These are phyloP conservation scores for Sternotherus odoratus DNA, from an alignment of 2,797 vertebrate genomes.

Conservation along the genomic window DNA sequence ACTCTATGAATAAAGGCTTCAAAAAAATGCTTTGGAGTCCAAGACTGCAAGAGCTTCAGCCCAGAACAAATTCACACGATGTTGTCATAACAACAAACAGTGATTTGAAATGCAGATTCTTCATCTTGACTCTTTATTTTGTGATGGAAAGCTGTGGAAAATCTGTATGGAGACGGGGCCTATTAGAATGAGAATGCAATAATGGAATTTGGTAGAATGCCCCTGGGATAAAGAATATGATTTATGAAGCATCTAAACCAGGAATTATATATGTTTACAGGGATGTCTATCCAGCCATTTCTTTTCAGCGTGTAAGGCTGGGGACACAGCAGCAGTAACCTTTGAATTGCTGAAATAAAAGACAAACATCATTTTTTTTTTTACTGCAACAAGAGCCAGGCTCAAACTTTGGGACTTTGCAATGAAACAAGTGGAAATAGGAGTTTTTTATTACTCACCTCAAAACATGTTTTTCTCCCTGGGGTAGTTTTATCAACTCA, in stretches of 20 bases:
- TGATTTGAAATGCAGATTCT: constrained; percentile 81
- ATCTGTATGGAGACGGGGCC: constrained; percentile 48
- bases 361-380: background rate
- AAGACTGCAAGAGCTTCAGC: constrained; percentile 37
- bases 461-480: background rate
- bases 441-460: background rate
- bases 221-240: constrained; percentile 58
- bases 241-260: constrained; percentile 54
- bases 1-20: constrained; percentile 20
- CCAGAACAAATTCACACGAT: constrained; percentile 51
- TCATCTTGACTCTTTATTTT: constrained; percentile 54
- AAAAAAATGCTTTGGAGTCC: constrained; percentile 46
- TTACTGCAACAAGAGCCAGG: background rate
- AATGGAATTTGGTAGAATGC: constrained; percentile 64
- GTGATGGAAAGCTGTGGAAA: constrained; percentile 63
- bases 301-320: background rate
- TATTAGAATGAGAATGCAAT: constrained; percentile 63
- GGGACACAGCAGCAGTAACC: background rate
- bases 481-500: background rate
- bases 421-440: background rate
- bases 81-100: constrained; percentile 84
- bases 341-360: background rate
- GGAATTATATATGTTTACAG: constrained; percentile 47
- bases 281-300: constrained; percentile 29
- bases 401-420: rapidly evolving